Percentiles rank a stretch among this genome's conserved stretches.
Evolutionary conservation across 2,888 invertebrate genomes (phyloP).

Genomic region (Chrysolina haemoptera): DNA sequence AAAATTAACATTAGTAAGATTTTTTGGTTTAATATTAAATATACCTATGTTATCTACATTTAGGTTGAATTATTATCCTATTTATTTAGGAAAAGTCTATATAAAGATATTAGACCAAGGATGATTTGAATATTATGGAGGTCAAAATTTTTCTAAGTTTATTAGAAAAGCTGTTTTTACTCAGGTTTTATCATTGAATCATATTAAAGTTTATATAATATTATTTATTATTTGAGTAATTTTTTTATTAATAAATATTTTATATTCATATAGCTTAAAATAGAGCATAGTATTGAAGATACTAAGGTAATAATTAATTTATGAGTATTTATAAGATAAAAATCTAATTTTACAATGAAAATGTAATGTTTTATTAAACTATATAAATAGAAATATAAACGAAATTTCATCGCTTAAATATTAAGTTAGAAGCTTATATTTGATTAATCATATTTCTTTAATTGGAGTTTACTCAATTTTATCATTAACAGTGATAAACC

Average conservation of each 20-base stretch:
- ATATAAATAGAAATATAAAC: slow-evolving; percentile 75
- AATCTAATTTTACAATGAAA: slow-evolving; percentile 77
- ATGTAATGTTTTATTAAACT: slow-evolving; percentile 79
- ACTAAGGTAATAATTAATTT: slow-evolving; percentile 64
- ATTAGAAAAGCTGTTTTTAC: slow-evolving; percentile 67
- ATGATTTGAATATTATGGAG: slow-evolving; percentile 57
- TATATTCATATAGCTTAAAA: slow-evolving; percentile 67
- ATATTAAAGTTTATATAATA: slow-evolving; percentile 70
- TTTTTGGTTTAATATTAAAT: slow-evolving; percentile 72
- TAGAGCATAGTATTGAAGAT: slow-evolving; percentile 71
- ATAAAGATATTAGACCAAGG: slow-evolving; percentile 65
- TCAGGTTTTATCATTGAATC: slow-evolving; percentile 70
- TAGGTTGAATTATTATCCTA: slow-evolving; percentile 69
- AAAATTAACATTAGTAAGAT: slow-evolving; percentile 55
- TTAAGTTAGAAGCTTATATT: slow-evolving; percentile 78
- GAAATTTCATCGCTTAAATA: slow-evolving; percentile 68
- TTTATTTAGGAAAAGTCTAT: slow-evolving; percentile 69
- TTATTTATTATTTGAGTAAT: slow-evolving; percentile 39
- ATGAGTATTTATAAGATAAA: slow-evolving; percentile 62
- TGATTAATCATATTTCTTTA: slow-evolving; percentile 72
- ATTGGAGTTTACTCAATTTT: slow-evolving; percentile 61
- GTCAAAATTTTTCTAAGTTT: slow-evolving; percentile 55
- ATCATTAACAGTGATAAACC: slow-evolving; percentile 41
- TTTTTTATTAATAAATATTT: slow-evolving; percentile 15
- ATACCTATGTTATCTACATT: slow-evolving; percentile 67